Evolutionary conservation across 2,113 vertebrate species (phyloP), one percentile per base, ranked within the genome.

Genomic region (Pangasianodon hypophthalmus): DNA sequence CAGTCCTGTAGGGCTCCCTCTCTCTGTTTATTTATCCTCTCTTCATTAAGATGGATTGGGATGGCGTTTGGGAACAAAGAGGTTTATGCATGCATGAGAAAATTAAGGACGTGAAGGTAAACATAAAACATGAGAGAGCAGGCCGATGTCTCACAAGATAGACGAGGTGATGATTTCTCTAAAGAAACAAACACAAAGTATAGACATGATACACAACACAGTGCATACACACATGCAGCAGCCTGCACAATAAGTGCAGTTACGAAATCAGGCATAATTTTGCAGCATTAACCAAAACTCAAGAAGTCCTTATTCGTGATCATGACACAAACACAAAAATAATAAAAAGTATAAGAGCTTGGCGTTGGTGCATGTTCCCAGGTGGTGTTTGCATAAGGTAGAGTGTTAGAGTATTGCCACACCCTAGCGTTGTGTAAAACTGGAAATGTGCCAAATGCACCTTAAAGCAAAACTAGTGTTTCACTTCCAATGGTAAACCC

Each of bases 31-130:
- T 84, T 84, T 75, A 44, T 73, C 58, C 50, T 24, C 71, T 44
- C 52, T 87, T 87, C 71, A 87, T 77, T 52, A 83, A 41, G 48
- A 83, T 60, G 29, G 69, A 85, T 84, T 75, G 21, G 32, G 29
- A 50, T 26, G 37, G 37, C 24, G 29, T 85, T 58, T 50, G 82
- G 54, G 83, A 85, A 85, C 52, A 84, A 62, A 58, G 26, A 32
- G 88, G 2, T 88, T 88, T 58, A 83, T 56, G 87, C 41, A 62
- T 52, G 44, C 60, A 79, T 29, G 67, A 62, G 54, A 58, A 62
- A 60, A 16, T 62, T 77, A 75, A 46, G 26, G 11, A 58, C 6
- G 32, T 29, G 37, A 46, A 83, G n/a, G 8, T n/a, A 83, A 50
- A 82, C 60, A 58, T 46, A 67, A 26, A 32, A 52, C 37, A 81